A percentile compares a stretch with the other conserved stretches of the same genome.
Conservation (phyloP, 2,113 vertebrate genomes). For the Nanorana parkeri region DNA sequence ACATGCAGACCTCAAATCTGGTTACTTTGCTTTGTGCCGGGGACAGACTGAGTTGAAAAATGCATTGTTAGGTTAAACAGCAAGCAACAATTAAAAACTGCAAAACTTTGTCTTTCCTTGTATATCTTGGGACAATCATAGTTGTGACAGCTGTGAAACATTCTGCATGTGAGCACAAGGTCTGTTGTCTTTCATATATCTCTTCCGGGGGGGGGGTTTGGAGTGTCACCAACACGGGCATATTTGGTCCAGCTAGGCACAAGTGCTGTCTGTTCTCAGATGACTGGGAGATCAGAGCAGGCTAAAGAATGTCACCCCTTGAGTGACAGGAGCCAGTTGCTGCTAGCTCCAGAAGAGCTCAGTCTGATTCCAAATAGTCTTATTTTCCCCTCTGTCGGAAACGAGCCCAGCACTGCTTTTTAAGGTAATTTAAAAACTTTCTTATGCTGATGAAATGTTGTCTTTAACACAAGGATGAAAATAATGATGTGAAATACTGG, state of each 20-base stretch:
- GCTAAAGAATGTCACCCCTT: conserved; percentile 43
- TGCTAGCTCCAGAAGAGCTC: neutral
- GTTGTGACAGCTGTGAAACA: too few relatives aligned
- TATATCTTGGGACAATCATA: too few relatives aligned
- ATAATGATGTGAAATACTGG: neutral
- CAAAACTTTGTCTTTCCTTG: too few relatives aligned
- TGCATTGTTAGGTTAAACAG: too few relatives aligned
- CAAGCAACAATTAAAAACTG: too few relatives aligned
- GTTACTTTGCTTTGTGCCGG: too few relatives aligned
- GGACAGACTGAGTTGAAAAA: too few relatives aligned
- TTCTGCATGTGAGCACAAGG: neutral
- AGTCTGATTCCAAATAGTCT: neutral
- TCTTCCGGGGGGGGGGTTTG: neutral
- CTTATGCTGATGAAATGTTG: neutral
- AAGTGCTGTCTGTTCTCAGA: conserved; percentile 7
- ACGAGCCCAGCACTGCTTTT: conserved; percentile 1
- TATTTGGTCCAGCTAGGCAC: neutral
- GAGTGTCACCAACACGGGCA: neutral
- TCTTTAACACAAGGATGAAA: neutral
- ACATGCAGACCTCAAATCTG: too few relatives aligned
- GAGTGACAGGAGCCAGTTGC: conserved; percentile 52
- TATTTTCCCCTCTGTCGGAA: conserved; percentile 26
- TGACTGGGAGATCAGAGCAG: neutral
- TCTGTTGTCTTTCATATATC: neutral
- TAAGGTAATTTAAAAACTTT: neutral